Conservation (phyloP, 1,140 invertebrate species). For the Scaptomyza pallida region DNA sequence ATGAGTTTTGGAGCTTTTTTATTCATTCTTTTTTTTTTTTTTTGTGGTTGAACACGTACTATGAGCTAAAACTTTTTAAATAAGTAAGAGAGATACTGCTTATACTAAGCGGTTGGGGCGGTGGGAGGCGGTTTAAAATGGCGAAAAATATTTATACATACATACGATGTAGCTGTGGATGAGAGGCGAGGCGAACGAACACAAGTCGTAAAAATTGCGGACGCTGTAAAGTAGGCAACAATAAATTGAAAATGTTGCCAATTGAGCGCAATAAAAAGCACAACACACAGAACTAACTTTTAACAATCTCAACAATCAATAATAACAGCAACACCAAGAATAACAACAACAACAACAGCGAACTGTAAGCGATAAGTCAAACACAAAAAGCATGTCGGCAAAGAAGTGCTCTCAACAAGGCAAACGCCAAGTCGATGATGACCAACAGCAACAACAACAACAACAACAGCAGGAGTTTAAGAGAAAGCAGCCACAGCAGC, state of each 20-base stretch:
- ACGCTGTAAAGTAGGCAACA: slow-evolving; percentile 44
- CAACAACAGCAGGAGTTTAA: background rate
- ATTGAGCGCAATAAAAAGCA: slow-evolving; percentile 36
- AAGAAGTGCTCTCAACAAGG: slow-evolving; percentile 27
- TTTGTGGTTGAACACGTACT: slow-evolving; percentile 22
- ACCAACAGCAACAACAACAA: slow-evolving; percentile 13
- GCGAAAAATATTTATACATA: background rate
- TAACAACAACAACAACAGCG: slow-evolving; percentile 8
- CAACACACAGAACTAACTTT: slow-evolving; percentile 1
- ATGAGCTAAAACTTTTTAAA: slow-evolving; percentile 72
- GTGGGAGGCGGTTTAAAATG: background rate
- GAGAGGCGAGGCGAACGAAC: background rate
- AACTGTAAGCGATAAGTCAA: slow-evolving; percentile 22
- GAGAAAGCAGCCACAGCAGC: background rate
- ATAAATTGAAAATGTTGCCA: slow-evolving; percentile 40
- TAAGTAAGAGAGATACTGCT: slow-evolving; percentile 52
- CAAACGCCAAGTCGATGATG: slow-evolving; percentile 34
- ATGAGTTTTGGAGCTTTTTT: slow-evolving; percentile 55
- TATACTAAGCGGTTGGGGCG: too few species aligned
- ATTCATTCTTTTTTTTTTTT: too few species aligned
- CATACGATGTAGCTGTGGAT: background rate
- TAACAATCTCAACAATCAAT: slow-evolving; percentile 30
- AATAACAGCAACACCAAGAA: slow-evolving; percentile 7
- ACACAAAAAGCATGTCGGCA: slow-evolving; percentile 44
- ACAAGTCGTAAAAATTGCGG: slow-evolving; percentile 53